A percentile compares a stretch with the other conserved stretches of the same genome.
Evolutionary conservation across 2,113 vertebrate genomes (phyloP).

Genomic region (Onychostruthus taczanowskii): DNA sequence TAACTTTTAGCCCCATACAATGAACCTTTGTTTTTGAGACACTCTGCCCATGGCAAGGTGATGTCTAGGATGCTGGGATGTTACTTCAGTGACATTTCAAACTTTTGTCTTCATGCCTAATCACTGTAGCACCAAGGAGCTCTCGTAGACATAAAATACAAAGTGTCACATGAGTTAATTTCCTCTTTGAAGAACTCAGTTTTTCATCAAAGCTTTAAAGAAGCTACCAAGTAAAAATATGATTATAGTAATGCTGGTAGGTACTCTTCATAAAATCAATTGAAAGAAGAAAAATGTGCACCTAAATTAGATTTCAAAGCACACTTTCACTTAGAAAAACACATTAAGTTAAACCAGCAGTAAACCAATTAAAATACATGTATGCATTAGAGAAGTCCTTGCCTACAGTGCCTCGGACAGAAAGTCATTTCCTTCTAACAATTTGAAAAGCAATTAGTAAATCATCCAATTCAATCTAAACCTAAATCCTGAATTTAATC

Average conservation of each 20-base stretch:
- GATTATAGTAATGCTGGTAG: background rate
- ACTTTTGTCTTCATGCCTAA: background rate
- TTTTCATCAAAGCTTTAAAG: background rate
- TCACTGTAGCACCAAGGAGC: background rate
- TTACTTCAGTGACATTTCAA: background rate
- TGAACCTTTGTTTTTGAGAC: background rate
- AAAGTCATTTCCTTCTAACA: background rate
- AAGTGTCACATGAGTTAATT: background rate
- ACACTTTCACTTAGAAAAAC: background rate
- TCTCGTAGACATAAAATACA: background rate
- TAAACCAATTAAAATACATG: background rate
- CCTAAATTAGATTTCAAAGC: background rate
- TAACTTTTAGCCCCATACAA: background rate
- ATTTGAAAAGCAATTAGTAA: background rate
- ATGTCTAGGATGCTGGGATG: background rate
- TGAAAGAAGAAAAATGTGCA: background rate
- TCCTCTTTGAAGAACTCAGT: background rate
- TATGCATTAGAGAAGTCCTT: background rate
- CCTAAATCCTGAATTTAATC: background rate
- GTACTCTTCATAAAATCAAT: background rate
- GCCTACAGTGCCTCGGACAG: background rate
- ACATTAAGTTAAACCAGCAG: background rate
- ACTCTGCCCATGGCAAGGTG: background rate
- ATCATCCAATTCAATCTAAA: background rate
- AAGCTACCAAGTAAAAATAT: background rate